Conservation (phyloP, 2,888 invertebrate species). For the Coremacera marginata region DNA sequence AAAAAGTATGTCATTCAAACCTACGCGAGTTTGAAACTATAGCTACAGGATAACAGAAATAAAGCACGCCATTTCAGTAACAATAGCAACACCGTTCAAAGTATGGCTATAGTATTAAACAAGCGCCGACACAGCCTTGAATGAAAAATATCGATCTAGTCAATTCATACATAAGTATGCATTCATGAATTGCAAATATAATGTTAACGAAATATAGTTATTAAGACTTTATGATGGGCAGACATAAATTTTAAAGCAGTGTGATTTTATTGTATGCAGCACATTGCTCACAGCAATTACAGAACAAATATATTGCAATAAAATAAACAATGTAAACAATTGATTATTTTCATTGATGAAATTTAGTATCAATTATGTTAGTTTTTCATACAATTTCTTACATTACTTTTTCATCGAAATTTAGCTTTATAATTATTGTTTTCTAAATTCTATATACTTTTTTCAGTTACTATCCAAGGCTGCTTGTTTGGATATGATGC, state of each 20-base stretch:
- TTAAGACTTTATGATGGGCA: neutral
- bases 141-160: neutral
- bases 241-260: neutral
- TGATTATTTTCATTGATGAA: neutral
- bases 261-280: too few relatives aligned
- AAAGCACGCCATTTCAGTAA: neutral
- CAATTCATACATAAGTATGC: neutral
- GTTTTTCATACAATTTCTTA: too few relatives aligned
- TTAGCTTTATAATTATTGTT: too few relatives aligned
- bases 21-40: conserved; percentile 19
- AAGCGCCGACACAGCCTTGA: neutral
- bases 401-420: too few relatives aligned
- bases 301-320: neutral
- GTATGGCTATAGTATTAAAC: neutral
- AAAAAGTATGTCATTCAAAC: conserved; percentile 24
- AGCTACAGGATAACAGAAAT: conserved; percentile 24
- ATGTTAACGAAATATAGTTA: conserved; percentile 4
- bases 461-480: too few relatives aligned
- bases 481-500: too few relatives aligned
- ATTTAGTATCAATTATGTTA: too few relatives aligned
- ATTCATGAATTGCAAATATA: neutral
- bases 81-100: neutral
- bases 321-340: neutral
- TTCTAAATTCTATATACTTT: too few relatives aligned
- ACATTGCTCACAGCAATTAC: too few relatives aligned